phyloP scores from a whole-genome alignment of 2,888 invertebrate species.

The Phasia obesa region DNA sequence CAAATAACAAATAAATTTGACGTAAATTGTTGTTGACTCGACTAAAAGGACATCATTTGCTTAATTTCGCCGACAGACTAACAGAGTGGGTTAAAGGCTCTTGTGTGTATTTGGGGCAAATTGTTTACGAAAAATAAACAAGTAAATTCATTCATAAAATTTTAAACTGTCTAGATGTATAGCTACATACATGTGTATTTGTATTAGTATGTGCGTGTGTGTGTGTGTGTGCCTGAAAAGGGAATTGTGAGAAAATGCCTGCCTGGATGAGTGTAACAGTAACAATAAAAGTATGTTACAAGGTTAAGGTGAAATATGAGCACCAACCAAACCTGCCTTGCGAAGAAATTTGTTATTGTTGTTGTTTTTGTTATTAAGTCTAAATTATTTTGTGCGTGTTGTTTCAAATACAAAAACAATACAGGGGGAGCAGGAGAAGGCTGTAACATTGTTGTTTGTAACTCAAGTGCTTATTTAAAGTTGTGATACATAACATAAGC shows the following conservation, averaged over 20 bases:
- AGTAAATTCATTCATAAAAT: constrained; percentile 67
- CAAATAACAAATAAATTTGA: not conserved
- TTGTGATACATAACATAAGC: too few relatives aligned
- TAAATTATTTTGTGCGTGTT: constrained; percentile 51
- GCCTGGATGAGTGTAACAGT: constrained; percentile 17
- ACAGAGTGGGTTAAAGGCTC: constrained; percentile 20
- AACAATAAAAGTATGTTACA: constrained; percentile 61
- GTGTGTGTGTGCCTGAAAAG: not conserved
- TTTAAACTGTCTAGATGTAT: constrained; percentile 39
- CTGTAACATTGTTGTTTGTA: not conserved
- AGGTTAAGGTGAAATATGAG: constrained; percentile 66
- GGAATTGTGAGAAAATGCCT: not conserved
- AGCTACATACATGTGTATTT: not conserved
- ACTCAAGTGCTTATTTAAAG: not conserved
- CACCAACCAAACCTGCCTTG: constrained; percentile 4
- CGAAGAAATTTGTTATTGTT: constrained; percentile 39
- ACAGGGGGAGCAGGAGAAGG: not conserved
- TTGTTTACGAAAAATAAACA: constrained; percentile 42
- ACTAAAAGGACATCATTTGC: not conserved
- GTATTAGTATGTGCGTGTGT: not conserved
- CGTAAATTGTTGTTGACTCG: not conserved
- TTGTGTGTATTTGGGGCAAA: constrained; percentile 20
- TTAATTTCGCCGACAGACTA: not conserved
- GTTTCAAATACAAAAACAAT: not conserved
- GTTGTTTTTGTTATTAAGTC: constrained; percentile 40